A percentile compares a stretch with the other conserved stretches of the same genome.
These are phyloP conservation scores for Agriopis aurantiaria DNA, from an alignment of 2,888 invertebrate genomes.

Conservation along the genomic window DNA sequence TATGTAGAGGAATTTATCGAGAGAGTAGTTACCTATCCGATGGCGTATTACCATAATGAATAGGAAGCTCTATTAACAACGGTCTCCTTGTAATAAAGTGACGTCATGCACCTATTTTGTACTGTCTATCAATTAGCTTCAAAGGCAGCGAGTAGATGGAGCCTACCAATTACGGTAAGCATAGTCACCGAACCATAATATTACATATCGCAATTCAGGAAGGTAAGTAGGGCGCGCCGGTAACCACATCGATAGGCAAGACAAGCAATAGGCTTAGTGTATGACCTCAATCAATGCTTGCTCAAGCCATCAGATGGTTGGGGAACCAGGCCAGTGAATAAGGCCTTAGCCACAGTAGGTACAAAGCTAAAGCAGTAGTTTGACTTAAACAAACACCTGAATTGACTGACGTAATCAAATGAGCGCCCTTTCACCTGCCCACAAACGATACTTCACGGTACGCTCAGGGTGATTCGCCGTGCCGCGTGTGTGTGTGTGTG, in stretches of 20 bases:
- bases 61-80: slow-evolving; percentile 5
- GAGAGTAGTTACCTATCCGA: neutral
- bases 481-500: too few relatives aligned
- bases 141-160: slow-evolving; percentile 11
- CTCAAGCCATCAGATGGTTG: slow-evolving; percentile 34
- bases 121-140: slow-evolving; percentile 13
- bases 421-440: too few relatives aligned
- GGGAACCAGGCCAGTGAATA: slow-evolving; percentile 28
- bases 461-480: too few relatives aligned
- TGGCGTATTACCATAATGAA: slow-evolving; percentile 8
- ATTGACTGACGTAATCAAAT: too few relatives aligned
- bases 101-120: slow-evolving; percentile 6
- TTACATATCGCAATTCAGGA: slow-evolving; percentile 19
- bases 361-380: neutral
- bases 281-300: slow-evolving; percentile 35
- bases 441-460: too few relatives aligned
- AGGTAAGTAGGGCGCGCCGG: slow-evolving; percentile 27
- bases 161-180: slow-evolving; percentile 11
- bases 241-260: slow-evolving; percentile 28
- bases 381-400: neutral
- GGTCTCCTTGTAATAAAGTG: slow-evolving; percentile 3
- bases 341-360: slow-evolving; percentile 1
- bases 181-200: slow-evolving; percentile 13
- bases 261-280: slow-evolving; percentile 33
- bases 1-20: too few relatives aligned